These are phyloP conservation scores for Aspiorhynchus laticeps DNA, from an alignment of 2,113 vertebrate genomes.

Conservation along the genomic window DNA sequence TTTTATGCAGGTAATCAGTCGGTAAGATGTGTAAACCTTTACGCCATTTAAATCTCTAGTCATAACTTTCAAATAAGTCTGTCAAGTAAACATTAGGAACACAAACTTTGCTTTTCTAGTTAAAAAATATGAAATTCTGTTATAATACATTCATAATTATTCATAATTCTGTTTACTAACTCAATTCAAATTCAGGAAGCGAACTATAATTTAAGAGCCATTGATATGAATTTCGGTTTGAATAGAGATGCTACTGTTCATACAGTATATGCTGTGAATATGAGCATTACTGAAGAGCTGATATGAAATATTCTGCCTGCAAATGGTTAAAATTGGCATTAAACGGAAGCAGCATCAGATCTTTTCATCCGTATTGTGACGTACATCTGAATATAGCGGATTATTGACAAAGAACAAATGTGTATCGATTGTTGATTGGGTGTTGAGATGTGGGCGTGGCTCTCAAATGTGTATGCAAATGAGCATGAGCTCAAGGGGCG, in stretches of 20 bases:
- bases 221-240: neutral
- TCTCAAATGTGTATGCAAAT: neutral
- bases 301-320: neutral
- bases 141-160: too few relatives aligned
- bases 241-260: neutral
- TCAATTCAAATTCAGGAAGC: neutral
- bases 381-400: neutral
- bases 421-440: neutral
- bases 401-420: neutral
- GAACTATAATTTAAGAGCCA: neutral
- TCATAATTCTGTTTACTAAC: too few relatives aligned
- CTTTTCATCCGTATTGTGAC: neutral
- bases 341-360: neutral
- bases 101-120: too few relatives aligned
- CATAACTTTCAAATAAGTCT: too few relatives aligned
- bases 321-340: neutral
- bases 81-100: too few relatives aligned
- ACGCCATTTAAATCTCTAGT: too few relatives aligned
- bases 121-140: neutral
- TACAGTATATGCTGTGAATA: neutral
- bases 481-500: neutral
- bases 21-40: too few relatives aligned
- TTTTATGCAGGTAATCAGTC: too few relatives aligned
- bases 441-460: neutral
- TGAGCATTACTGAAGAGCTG: neutral